Percentiles rank a stretch among this genome's conserved stretches.
Conservation (phyloP, 1,140 invertebrate species). For the Carposina sasakii region DNA sequence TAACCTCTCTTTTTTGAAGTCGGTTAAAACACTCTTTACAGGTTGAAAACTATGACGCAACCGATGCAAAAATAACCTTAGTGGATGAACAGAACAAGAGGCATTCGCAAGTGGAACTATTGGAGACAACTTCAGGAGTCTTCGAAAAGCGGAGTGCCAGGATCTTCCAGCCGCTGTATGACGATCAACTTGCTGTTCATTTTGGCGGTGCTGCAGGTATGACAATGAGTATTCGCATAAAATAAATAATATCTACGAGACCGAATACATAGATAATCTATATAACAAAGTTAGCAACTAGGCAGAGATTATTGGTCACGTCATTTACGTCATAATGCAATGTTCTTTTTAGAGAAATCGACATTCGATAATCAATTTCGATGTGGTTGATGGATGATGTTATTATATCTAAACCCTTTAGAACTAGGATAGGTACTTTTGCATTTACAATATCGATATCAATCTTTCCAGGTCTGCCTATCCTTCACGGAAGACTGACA, state of each 20-base stretch:
- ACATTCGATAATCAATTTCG: no score
- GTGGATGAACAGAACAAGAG: constrained; percentile 80
- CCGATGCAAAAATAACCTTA: constrained; percentile 78
- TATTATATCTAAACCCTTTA: no score
- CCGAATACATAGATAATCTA: no score
- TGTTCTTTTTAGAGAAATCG: no score
- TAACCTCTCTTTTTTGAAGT: no score
- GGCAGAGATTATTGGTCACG: no score
- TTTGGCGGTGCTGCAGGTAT: constrained; percentile 76
- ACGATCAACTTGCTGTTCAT: constrained; percentile 83
- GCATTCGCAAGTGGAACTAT: constrained; percentile 79
- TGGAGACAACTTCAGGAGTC: constrained; percentile 64
- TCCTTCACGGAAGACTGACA: constrained; percentile 77
- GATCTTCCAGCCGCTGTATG: constrained; percentile 83
- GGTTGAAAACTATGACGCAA: constrained; percentile 72
- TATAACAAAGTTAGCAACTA: no score
- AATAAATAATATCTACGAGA: no score
- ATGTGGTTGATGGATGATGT: no score
- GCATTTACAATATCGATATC: background rate
- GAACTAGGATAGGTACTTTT: no score
- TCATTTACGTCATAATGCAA: no score
- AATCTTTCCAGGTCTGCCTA: constrained; percentile 46
- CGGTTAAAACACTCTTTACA: no score
- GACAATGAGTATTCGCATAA: constrained; percentile 10
- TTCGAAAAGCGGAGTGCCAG: constrained; percentile 56